Base-by-base conservation (phyloP, 64 coral and sea anemone species). In the Actinia equina region DNA sequence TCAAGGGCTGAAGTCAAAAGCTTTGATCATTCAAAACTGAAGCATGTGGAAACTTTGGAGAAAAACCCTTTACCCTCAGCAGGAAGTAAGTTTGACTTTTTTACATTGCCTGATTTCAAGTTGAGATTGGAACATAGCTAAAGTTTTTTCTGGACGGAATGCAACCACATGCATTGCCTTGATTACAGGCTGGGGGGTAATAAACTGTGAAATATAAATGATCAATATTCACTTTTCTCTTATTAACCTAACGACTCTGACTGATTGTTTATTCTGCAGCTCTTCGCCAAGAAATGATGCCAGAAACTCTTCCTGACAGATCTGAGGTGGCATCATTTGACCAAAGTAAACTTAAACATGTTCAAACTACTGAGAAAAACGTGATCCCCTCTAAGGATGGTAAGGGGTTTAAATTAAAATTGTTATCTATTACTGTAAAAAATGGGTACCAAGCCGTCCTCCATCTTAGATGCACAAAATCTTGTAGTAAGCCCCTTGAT, bases 31-130 rank as follows among this genome's bases (percentile, higher is more conserved):
- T 71, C 61, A 53, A 93, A 96, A 82, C 88, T 96, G 37, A 96
- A 96, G 67, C 94, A 96, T 88, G 94, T 96, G 22, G 58, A 96
- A 83, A 96, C 94, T 26, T 25, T 87, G 77, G 94, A 96, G 74
- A 96, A 96, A 55, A 93, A 93, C 18, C 74, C 94, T 19, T 43
- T 96, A n/a, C 94, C 94, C 7, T 86, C 91, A 83, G 88, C 91
- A 59, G 87, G 83, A 63, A 85, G 83, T 85, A 63, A 58, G 55
- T 59, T 41, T 13, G 42, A 22, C 5, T 22, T 22, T 3, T 65
- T 19, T 65, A 23, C 7, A 49, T 49, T 49, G 30, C 30, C 30
- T 37, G 30, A 37, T 37, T 37, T 37, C 30, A 37, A 37, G 30
- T 37, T 37, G 30, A 37, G 30, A 37, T 37, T 37, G 30, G n/a